Percentiles rank a stretch among this genome's conserved stretches.
Conservation (phyloP, 1,140 invertebrate species). For the Drosophila kikkawai region DNA sequence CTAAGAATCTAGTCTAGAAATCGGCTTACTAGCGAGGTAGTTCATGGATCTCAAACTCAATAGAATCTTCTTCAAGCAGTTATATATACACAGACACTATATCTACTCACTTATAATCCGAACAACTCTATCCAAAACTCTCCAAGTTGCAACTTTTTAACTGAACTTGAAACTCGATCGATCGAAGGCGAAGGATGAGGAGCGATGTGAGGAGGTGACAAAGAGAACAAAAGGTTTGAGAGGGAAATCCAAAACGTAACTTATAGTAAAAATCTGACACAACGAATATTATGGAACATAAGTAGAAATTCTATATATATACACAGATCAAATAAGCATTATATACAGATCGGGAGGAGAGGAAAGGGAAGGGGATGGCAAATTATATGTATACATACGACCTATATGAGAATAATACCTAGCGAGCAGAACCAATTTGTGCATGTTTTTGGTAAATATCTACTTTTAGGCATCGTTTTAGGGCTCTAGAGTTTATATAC, state of each 20-base stretch:
- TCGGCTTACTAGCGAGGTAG: constrained; percentile 69
- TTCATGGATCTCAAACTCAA: constrained; percentile 70
- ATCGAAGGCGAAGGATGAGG: constrained; percentile 3
- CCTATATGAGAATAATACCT: constrained; percentile 69
- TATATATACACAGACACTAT: constrained; percentile 48
- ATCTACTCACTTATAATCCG: constrained; percentile 61
- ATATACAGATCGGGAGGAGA: constrained; percentile 61
- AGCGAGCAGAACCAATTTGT: constrained; percentile 81
- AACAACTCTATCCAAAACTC: constrained; percentile 56
- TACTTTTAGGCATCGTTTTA: constrained; percentile 79
- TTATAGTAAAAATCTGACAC: constrained; percentile 85
- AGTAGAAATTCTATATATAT: constrained; percentile 84
- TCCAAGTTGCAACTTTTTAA: constrained; percentile 66
- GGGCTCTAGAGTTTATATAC: constrained; percentile 75
- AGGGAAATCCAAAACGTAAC: constrained; percentile 80
- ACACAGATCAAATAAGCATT: constrained; percentile 78
- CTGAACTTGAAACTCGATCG: constrained; percentile 50
- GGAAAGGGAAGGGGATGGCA: constrained; percentile 33
- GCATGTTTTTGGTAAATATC: constrained; percentile 76
- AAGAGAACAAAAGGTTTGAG: constrained; percentile 76
- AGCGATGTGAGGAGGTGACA: constrained; percentile 9
- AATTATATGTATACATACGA: constrained; percentile 68
- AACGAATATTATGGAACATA: constrained; percentile 85
- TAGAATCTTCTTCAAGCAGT: constrained; percentile 69
- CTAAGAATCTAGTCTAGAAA: constrained; percentile 60